phyloP scores from a whole-genome alignment of 2,888 invertebrate genomes.

The Mayetiola destructor region DNA sequence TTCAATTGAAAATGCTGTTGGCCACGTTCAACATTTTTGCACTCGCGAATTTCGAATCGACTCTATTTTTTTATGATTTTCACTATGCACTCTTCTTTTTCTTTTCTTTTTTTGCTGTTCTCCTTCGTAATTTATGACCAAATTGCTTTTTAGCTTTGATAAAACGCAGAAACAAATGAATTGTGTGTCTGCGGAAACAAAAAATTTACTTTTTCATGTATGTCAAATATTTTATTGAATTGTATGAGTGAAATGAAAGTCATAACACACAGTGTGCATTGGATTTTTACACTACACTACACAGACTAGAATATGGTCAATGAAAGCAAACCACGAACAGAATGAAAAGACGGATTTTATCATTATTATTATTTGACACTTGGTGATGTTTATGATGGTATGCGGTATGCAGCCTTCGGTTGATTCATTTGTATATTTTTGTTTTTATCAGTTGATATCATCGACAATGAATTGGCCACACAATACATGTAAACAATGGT shows the following conservation, averaged over 20 bases:
- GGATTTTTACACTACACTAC: not conserved
- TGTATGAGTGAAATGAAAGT: constrained; percentile 6
- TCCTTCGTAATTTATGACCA: not conserved
- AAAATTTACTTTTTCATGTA: not conserved
- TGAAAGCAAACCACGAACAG: too few relatives aligned
- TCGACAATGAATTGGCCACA: too few relatives aligned
- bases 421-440: too few relatives aligned
- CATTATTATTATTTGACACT: too few relatives aligned
- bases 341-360: too few relatives aligned
- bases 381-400: too few relatives aligned
- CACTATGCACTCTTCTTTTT: not conserved
- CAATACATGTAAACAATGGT: too few relatives aligned
- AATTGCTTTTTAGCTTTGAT: not conserved
- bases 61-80: too few relatives aligned
- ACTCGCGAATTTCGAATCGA: not conserved
- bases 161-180: not conserved
- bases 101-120: not conserved
- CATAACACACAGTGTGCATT: too few relatives aligned
- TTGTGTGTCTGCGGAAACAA: not conserved
- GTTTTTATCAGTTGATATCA: too few relatives aligned
- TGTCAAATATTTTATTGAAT: not conserved
- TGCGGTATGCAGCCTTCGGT: too few relatives aligned
- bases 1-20: not conserved
- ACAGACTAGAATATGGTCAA: not conserved
- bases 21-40: not conserved